phyloP scores from a whole-genome alignment of 2,888 invertebrate genomes.

The Drosophila pseudotakahashii region DNA sequence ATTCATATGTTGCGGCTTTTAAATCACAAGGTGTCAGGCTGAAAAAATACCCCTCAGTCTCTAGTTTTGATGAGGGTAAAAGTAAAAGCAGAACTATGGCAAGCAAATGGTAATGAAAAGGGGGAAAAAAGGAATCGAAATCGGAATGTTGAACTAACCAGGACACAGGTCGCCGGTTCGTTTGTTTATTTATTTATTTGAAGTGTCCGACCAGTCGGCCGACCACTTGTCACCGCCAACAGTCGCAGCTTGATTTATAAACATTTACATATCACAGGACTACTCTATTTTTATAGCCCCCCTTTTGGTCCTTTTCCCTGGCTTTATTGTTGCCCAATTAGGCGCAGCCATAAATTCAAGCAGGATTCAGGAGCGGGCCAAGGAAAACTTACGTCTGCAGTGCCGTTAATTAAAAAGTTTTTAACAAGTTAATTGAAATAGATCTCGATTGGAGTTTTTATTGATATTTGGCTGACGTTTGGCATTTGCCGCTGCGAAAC shows the following conservation, averaged over 20 bases:
- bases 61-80: constrained; percentile 66
- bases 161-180: constrained; percentile 27
- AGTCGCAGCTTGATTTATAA: constrained; percentile 70
- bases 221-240: constrained; percentile 71
- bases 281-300: constrained; percentile 10
- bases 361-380: background rate
- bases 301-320: background rate
- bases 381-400: constrained; percentile 58
- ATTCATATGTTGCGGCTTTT: constrained; percentile 68
- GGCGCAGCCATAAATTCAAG: constrained; percentile 73
- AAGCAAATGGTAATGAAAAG: constrained; percentile 7
- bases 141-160: constrained; percentile 40
- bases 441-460: constrained; percentile 79
- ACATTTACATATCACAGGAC: constrained; percentile 67
- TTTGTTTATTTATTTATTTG: constrained; percentile 75
- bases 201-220: constrained; percentile 66
- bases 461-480: constrained; percentile 77
- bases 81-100: constrained; percentile 7
- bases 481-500: constrained; percentile 51
- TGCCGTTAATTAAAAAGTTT: constrained; percentile 78
- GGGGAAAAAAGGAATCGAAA: constrained; percentile 7
- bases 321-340: constrained; percentile 63
- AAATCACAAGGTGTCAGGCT: constrained; percentile 74
- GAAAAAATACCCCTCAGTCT: constrained; percentile 16
- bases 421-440: constrained; percentile 78